phyloP scores from a whole-genome alignment of 2,113 vertebrate species.

The Myodes glareolus region DNA sequence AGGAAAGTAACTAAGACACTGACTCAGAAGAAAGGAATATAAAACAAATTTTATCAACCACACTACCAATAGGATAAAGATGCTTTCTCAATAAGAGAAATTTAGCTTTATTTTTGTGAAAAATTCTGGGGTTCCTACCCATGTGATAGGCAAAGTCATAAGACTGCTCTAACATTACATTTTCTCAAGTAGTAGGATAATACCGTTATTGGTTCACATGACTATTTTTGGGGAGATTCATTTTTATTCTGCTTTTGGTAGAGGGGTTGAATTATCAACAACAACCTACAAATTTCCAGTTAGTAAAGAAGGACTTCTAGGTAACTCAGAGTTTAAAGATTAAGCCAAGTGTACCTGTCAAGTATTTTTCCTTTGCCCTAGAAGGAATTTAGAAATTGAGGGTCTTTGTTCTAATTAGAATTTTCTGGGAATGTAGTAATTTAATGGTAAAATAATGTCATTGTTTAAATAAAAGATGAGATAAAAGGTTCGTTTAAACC shows the following conservation, averaged over 20 bases:
- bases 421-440: slow-evolving; percentile 21
- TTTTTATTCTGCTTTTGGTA: neutral
- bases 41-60: neutral
- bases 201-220: slow-evolving; percentile 15
- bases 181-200: neutral
- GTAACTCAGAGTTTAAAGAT: slow-evolving; percentile 31
- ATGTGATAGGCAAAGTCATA: slow-evolving; percentile 20
- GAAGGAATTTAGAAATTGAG: slow-evolving; percentile 51
- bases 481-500: slow-evolving; percentile 30
- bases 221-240: slow-evolving; percentile 11
- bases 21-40: neutral
- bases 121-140: neutral
- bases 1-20: neutral
- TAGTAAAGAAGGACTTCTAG: neutral
- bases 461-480: slow-evolving; percentile 40
- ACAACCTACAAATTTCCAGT: neutral
- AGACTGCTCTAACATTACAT: neutral
- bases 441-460: slow-evolving; percentile 41
- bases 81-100: neutral
- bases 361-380: slow-evolving; percentile 20
- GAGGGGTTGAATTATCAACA: neutral
- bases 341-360: slow-evolving; percentile 24
- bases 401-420: neutral
- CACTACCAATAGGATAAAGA: neutral
- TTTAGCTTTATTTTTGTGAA: neutral